Evolutionary conservation across 2,113 vertebrate genomes (phyloP), one percentile per base, ranked within the genome.

Genomic region (Anoura caudifer): DNA sequence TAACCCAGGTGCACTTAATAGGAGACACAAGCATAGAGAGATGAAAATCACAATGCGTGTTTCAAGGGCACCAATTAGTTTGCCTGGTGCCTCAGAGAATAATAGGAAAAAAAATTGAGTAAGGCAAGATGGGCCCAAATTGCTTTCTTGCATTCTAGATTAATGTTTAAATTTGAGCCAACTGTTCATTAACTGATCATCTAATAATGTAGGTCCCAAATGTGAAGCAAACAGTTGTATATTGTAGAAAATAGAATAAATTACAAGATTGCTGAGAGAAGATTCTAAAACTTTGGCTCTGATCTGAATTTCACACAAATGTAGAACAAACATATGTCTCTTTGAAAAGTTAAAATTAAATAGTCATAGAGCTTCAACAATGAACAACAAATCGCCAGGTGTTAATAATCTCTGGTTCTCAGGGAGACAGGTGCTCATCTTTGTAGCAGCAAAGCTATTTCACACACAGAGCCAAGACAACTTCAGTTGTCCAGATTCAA

Each of bases 141-240:
- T 94, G 31, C 59, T 85, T 94, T 61, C 92, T 82, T 92, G 59
- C 90, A 70, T 94, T 96, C 88, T 19, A 59, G 54, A 67, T 59
- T 92, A 65, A 84, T 65, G 73, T 85, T 96, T 93, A 69, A 82
- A 59, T 90, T 90, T 86, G 24, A 97, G 26, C 67, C 67, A 92
- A 95, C 10, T 92, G 61, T 82, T 92, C 90, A 59, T 87, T 96
- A 94, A 97, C 88, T 90, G 92, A 86, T 96, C 76, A 95, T 83
- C 81, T 94, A 95, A 86, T 94, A 90, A 63, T 4, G 4, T 16
- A 43, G 67, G 91, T 69, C 56, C 82, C 72, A 86, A 80, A 47
- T 82, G 76, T 72, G 41, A 93, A 75, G 67, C 54, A 76, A 96
- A 47, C 89, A 94, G 89, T 17, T 95, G 50, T 85, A 86, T 47